A percentile compares a stretch with the other conserved stretches of the same genome.
Conservation (phyloP, 64 coral and sea anemone genomes). For the Catalaphyllia jardinei region DNA sequence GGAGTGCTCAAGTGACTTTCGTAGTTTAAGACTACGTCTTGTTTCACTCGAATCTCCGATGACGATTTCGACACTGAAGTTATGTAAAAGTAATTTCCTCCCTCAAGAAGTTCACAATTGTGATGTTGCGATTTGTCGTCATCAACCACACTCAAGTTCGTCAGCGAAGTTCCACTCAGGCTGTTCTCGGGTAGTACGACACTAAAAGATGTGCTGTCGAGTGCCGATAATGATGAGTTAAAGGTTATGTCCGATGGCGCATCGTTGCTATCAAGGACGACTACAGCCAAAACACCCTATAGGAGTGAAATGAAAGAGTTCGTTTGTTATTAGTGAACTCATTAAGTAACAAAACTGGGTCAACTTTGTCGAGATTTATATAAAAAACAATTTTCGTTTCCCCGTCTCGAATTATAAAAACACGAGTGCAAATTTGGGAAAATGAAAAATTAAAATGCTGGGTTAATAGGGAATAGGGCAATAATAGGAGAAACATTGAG, state of each 20-base stretch:
- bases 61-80: constrained; percentile 11
- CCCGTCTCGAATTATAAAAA: too few relatives aligned
- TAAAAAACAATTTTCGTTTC: too few relatives aligned
- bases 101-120: constrained; percentile 50
- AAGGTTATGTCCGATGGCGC: constrained; percentile 50
- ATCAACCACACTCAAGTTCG: constrained; percentile 68
- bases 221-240: constrained; percentile 9
- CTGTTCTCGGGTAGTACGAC: constrained; percentile 80
- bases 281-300: neutral
- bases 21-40: constrained; percentile 61
- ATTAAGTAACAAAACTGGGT: neutral
- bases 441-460: too few relatives aligned
- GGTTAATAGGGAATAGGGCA: too few relatives aligned
- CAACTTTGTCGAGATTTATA: too few relatives aligned
- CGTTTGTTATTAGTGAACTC: neutral
- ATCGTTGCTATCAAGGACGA: constrained; percentile 76
- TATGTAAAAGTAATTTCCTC: constrained; percentile 47
- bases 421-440: too few relatives aligned
- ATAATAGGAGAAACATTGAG: too few relatives aligned
- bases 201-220: constrained; percentile 5
- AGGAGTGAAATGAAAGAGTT: neutral
- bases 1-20: constrained; percentile 41
- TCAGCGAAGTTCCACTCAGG: constrained; percentile 55
- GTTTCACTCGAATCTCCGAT: constrained; percentile 62
- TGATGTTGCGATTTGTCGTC: constrained; percentile 76